Percentiles rank a stretch among this genome's conserved stretches.
Evolutionary conservation across 2,888 invertebrate genomes (phyloP).

Genomic region (Drosophila mimica): DNA sequence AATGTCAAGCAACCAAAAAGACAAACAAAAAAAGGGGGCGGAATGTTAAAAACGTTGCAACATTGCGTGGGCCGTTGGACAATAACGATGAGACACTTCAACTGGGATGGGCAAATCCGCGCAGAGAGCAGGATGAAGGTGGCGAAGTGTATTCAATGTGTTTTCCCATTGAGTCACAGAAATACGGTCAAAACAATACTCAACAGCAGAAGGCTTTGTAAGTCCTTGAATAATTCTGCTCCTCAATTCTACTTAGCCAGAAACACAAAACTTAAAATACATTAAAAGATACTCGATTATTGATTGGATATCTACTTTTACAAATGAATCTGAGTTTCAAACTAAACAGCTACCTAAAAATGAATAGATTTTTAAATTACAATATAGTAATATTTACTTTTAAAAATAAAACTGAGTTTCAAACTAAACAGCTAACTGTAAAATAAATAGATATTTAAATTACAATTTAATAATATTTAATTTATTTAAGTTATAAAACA

Average conservation of each 20-base stretch:
- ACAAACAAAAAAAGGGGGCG: not conserved
- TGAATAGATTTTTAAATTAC: not conserved
- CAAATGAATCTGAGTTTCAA: too few species aligned
- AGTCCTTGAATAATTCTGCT: not conserved
- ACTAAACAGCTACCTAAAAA: too few species aligned
- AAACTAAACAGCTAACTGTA: too few species aligned
- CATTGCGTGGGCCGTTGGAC: constrained; percentile 36
- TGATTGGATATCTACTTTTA: too few species aligned
- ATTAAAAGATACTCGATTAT: too few species aligned
- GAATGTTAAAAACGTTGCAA: constrained; percentile 50
- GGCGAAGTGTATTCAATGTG: not conserved
- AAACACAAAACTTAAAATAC: not conserved
- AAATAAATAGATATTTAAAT: not conserved
- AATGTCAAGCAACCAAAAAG: constrained; percentile 34
- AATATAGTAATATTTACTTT: not conserved
- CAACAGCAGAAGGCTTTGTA: too few species aligned
- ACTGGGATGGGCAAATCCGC: not conserved
- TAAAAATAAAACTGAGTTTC: too few species aligned
- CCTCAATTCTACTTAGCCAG: too few species aligned
- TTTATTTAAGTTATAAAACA: not conserved
- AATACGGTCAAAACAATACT: not conserved
- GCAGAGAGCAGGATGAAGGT: not conserved
- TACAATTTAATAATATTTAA: not conserved
- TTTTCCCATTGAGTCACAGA: constrained; percentile 9
- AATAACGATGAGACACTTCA: constrained; percentile 13